A percentile compares a stretch with the other conserved stretches of the same genome.
phyloP scores from a whole-genome alignment of 2,888 invertebrate species.

The Megaustenia siamemsis region DNA sequence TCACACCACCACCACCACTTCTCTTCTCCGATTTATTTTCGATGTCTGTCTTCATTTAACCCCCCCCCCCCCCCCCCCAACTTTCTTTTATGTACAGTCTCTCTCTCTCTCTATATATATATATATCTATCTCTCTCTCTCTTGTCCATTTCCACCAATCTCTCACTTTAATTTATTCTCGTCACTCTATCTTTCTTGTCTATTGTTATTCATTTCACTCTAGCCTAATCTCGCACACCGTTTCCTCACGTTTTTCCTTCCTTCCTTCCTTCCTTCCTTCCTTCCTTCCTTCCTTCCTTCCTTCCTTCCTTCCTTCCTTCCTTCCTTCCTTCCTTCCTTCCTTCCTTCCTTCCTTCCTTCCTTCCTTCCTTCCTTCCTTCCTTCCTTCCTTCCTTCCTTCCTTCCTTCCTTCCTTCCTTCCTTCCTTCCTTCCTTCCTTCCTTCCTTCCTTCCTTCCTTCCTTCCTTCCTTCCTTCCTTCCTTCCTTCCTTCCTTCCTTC shows the following conservation, averaged over 20 bases:
- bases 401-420: conserved; percentile 1
- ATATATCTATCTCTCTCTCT: no score
- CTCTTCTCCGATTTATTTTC: no score
- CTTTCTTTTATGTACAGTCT: no score
- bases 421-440: conserved; percentile 1
- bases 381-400: conserved; percentile 1
- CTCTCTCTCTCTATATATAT: no score
- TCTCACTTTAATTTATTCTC: no score
- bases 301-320: conserved; percentile 34
- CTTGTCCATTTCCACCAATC: no score
- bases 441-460: neutral
- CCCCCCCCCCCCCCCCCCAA: no score
- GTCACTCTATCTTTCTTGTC: no score
- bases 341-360: conserved; percentile 1
- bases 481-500: neutral
- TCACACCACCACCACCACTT: no score
- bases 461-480: conserved; percentile 11
- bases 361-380: neutral
- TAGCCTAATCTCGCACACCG: no score
- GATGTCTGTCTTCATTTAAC: no score
- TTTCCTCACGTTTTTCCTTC: neutral
- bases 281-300: conserved; percentile 22
- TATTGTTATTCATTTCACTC: no score
- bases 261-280: conserved; percentile 14
- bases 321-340: conserved; percentile 34